Evolutionary conservation across 2,797 vertebrate genomes (phyloP), one percentile per base, ranked within the genome.

Genomic region (Tokudaia tokunoshimensis): DNA sequence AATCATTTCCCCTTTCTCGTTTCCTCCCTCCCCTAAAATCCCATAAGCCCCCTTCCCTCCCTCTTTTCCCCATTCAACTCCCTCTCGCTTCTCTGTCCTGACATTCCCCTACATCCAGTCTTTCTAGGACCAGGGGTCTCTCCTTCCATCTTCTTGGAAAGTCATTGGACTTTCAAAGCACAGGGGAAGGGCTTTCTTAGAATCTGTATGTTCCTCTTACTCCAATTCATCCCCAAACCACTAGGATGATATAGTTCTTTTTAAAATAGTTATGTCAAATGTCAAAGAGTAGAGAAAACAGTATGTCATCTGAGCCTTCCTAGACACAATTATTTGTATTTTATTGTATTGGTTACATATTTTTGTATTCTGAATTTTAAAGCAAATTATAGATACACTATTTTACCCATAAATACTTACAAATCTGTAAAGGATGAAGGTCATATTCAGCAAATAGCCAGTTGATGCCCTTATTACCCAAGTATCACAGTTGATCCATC

Each of bases 381-480:
- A 92, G 93, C 13, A 82, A 80, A 75, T 86, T 50, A 96, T 47
- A 61, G 9, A 59, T 55, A 52, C 2, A 37, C 31, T 22, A 52
- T 75, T 88, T 96, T 80, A 79, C 47, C 9, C 50, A 72, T 44
- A 81, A 92, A 74, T 75, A 78, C 17, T 88, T 94, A 34, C 29
- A 52, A 74, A 72, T 78, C 13, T 92, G 29, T 81, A 92, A 84
- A 94, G 67, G 50, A 31, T 47, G 52, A 94, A 94, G 47, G 17
- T 2, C 61, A 31, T 61, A 95, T 95, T 79, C 47, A 78, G 31
- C 57, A 72, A 87, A 84, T 90, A 81, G 79, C 12, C 19, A 70
- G 59, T 79, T 72, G 24, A 57, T 17, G 1, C 52, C 75, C 44
- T 91, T 41, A 78, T 70, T 82, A 88, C 24, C 29, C 26, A 24